These are phyloP conservation scores for Umimayanthus kanabou DNA, from an alignment of 92 coral and sea anemone species.

Conservation along the genomic window DNA sequence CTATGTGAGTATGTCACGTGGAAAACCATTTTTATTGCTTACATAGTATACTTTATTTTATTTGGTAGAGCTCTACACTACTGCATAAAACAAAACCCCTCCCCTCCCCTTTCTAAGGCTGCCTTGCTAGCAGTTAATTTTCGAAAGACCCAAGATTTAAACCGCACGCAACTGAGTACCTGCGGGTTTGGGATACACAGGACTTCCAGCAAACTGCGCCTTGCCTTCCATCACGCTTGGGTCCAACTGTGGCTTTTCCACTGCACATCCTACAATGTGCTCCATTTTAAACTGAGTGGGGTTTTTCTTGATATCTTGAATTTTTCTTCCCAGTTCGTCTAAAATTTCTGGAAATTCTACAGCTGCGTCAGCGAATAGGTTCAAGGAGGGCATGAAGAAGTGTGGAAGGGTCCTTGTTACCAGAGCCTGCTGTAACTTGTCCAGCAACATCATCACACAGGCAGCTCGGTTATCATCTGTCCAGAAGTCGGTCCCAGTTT, in stretches of 20 bases:
- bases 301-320: constrained; percentile 50
- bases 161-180: neutral
- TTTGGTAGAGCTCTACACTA: no score
- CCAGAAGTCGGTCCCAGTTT: constrained; percentile 59
- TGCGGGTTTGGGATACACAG: neutral
- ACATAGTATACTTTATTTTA: no score
- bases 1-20: no score
- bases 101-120: no score
- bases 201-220: neutral
- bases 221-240: neutral
- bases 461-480: constrained; percentile 57
- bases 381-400: constrained; percentile 64
- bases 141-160: no score
- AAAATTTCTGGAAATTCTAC: constrained; percentile 51
- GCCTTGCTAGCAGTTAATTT: no score
- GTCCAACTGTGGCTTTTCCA: constrained; percentile 1
- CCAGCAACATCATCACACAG: constrained; percentile 69
- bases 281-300: constrained; percentile 53
- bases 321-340: constrained; percentile 46
- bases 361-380: constrained; percentile 58
- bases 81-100: no score
- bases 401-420: constrained; percentile 53
- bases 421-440: constrained; percentile 54
- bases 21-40: no score
- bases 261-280: neutral